Percentiles rank a stretch among this genome's conserved stretches.
Conservation (phyloP, 1,140 invertebrate genomes). For the Drosophila tristis region DNA sequence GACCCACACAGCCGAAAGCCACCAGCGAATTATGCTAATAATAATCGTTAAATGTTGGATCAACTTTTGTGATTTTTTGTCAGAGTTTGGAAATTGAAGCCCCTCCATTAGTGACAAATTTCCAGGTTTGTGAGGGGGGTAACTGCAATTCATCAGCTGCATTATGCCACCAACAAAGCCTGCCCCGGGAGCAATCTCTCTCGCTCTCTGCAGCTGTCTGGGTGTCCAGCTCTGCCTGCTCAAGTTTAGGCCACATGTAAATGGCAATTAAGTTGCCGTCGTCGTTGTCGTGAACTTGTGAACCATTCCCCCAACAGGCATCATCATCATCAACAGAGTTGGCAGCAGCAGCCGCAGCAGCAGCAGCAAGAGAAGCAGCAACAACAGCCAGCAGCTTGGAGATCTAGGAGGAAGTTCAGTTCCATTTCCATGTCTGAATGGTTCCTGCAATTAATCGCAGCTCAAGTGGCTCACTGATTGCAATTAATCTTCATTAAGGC, state of each 20-base stretch:
- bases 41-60: constrained; percentile 2
- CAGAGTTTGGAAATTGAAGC: constrained; percentile 3
- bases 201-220: neutral
- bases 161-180: constrained; percentile 75
- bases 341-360: constrained; percentile 11
- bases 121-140: constrained; percentile 3
- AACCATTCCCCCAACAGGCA: constrained; percentile 60
- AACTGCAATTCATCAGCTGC: constrained; percentile 64
- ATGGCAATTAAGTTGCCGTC: constrained; percentile 82
- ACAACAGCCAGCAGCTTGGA: constrained; percentile 10
- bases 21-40: constrained; percentile 56
- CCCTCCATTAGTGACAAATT: constrained; percentile 55
- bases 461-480: constrained; percentile 82
- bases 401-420: constrained; percentile 63
- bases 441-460: constrained; percentile 77
- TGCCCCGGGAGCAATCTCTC: constrained; percentile 56
- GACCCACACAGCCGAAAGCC: constrained; percentile 15
- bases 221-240: neutral
- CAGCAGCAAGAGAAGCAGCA: constrained; percentile 9
- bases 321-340: constrained; percentile 46
- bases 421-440: constrained; percentile 69
- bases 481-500: constrained; percentile 83
- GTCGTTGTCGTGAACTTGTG: constrained; percentile 73
- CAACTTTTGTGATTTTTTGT: constrained; percentile 32
- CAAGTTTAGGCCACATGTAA: constrained; percentile 53